A percentile compares a stretch with the other conserved stretches of the same genome.
Conservation (phyloP, 2,888 invertebrate species). For the Pegoplata infirma region DNA sequence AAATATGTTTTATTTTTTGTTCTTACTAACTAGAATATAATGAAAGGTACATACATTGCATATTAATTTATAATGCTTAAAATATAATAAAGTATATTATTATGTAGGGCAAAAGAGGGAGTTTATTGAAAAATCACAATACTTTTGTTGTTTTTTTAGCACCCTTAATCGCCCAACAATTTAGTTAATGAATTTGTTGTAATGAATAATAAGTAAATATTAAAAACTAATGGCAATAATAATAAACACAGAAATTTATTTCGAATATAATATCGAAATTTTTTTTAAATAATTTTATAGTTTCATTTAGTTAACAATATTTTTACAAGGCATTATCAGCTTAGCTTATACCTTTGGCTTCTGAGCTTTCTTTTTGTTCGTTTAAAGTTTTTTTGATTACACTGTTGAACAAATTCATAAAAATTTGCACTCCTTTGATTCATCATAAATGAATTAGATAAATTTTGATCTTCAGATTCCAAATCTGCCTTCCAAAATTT, state of each 20-base stretch:
- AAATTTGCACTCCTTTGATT: too few relatives aligned
- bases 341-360: slow-evolving; percentile 48
- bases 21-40: slow-evolving; percentile 22
- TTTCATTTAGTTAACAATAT: slow-evolving; percentile 19
- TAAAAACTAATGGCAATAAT: slow-evolving; percentile 35
- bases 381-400: too few relatives aligned
- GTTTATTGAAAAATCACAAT: too few relatives aligned
- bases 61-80: slow-evolving; percentile 19
- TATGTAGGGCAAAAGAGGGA: too few relatives aligned
- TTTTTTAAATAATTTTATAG: not conserved
- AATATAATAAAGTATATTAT: slow-evolving; percentile 32
- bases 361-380: slow-evolving; percentile 9
- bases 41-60: slow-evolving; percentile 54
- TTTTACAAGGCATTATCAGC: slow-evolving; percentile 41
- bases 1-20: not conserved
- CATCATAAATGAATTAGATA: too few relatives aligned
- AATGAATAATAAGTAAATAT: slow-evolving; percentile 14
- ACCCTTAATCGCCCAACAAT: too few relatives aligned
- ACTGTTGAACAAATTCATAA: too few relatives aligned
- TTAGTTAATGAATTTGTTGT: slow-evolving; percentile 5
- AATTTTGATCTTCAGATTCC: too few relatives aligned
- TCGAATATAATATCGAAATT: slow-evolving; percentile 35
- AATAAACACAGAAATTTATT: slow-evolving; percentile 22
- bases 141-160: too few relatives aligned
- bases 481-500: too few relatives aligned